Percentiles rank a stretch among this genome's conserved stretches.
Conservation (phyloP, 2,888 invertebrate species). For the Sipha maydis region DNA sequence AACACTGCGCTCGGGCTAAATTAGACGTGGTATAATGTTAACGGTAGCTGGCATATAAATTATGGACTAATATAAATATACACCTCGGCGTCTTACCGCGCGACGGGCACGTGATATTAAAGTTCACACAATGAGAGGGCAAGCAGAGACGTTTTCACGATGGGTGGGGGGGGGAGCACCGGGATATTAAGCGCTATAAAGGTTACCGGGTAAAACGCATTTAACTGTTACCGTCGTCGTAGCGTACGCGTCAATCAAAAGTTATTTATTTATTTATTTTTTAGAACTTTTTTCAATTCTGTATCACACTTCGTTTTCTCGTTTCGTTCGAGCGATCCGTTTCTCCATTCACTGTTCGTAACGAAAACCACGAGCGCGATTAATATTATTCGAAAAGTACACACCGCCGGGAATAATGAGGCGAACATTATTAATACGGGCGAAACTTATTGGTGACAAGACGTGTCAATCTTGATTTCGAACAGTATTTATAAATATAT, state of each 20-base stretch:
- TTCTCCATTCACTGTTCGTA: too few relatives aligned
- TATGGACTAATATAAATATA: neutral
- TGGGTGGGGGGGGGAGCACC: neutral
- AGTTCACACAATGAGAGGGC: neutral
- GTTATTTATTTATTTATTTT: too few relatives aligned
- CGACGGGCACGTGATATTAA: neutral
- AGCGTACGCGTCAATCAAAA: too few relatives aligned
- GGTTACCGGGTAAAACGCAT: too few relatives aligned
- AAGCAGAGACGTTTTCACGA: too few relatives aligned
- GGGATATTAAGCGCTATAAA: too few relatives aligned
- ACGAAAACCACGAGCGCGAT: neutral
- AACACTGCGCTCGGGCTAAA: slow-evolving; percentile 15
- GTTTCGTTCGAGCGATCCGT: neutral
- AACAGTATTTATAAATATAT: neutral
- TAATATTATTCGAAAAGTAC: neutral
- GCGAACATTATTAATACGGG: neutral
- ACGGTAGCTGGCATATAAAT: neutral
- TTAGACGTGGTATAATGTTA: slow-evolving; percentile 11
- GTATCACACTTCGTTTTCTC: neutral
- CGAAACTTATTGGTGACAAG: neutral
- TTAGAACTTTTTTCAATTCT: too few relatives aligned
- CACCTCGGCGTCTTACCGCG: too few relatives aligned
- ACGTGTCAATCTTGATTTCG: neutral
- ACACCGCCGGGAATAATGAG: neutral
- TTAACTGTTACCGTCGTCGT: too few relatives aligned